Conservation (phyloP, 2,888 invertebrate species). For the Sarcophaga rosellei region DNA sequence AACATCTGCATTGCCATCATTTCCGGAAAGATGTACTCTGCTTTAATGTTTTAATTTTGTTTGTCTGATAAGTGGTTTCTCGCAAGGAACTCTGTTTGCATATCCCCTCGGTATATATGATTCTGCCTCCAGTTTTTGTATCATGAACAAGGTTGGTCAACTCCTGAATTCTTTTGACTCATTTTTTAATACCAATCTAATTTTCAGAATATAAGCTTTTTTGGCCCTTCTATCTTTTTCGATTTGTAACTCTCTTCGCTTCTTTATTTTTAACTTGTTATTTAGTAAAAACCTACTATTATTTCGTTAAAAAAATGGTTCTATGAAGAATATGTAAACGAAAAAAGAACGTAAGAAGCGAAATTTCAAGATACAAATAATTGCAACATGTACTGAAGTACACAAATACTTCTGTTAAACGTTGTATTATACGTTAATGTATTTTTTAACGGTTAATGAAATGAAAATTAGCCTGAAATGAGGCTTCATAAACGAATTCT, state of each 20-base stretch:
- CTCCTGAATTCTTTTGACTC: conserved; percentile 19
- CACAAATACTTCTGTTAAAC: conserved; percentile 8
- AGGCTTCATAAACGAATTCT: too few species aligned
- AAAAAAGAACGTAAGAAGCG: conserved; percentile 19
- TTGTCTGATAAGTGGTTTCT: conserved; percentile 6
- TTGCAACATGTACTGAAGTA: conserved; percentile 25
- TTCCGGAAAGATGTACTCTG: conserved; percentile 2
- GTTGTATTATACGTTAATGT: too few species aligned
- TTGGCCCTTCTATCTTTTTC: not conserved
- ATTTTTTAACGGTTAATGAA: too few species aligned
- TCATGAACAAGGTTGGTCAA: conserved; percentile 1
- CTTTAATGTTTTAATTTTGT: conserved; percentile 8
- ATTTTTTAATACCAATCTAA: conserved; percentile 1
- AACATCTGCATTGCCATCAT: not conserved
- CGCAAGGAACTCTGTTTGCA: conserved; percentile 17
- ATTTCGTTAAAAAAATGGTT: not conserved
- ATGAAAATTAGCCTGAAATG: too few species aligned
- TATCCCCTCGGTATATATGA: conserved; percentile 17
- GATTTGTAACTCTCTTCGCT: conserved; percentile 15
- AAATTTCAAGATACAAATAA: conserved; percentile 9
- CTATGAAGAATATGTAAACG: not conserved
- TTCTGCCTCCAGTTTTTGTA: conserved; percentile 9
- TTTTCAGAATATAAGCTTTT: conserved; percentile 10
- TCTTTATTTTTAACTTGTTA: conserved; percentile 7
- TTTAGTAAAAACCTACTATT: not conserved